Evolutionary conservation across 2,888 invertebrate species (phyloP).

Genomic region (Mythimna lalbum): DNA sequence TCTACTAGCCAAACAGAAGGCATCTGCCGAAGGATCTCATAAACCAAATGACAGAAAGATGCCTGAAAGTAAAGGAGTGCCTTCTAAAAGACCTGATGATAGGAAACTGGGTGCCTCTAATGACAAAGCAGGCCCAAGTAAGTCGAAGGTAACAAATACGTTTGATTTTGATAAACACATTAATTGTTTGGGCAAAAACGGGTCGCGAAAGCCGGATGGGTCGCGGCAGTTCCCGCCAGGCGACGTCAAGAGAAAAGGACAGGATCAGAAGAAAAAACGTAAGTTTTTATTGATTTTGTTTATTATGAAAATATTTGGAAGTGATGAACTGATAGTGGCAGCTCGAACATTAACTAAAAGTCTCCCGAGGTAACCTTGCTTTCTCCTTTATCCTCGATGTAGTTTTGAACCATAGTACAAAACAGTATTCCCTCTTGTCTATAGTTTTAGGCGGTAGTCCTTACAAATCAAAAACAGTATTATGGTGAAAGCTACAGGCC

Average conservation of each 20-base stretch:
- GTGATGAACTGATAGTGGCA: neutral
- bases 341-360: conserved; percentile 14
- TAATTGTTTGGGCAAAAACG: conserved; percentile 75
- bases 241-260: conserved; percentile 81
- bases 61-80: conserved; percentile 67
- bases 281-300: conserved; percentile 63
- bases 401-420: neutral
- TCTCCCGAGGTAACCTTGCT: conserved; percentile 18
- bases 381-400: no score
- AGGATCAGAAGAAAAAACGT: conserved; percentile 81
- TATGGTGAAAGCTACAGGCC: no score
- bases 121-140: conserved; percentile 77
- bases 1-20: conserved; percentile 71
- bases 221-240: conserved; percentile 89
- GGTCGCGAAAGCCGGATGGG: conserved; percentile 68
- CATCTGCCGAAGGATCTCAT: conserved; percentile 67
- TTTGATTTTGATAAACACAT: conserved; percentile 88
- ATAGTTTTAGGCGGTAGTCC: neutral
- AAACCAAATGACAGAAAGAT: conserved; percentile 71
- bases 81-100: conserved; percentile 76
- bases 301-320: neutral
- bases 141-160: conserved; percentile 74
- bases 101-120: conserved; percentile 63
- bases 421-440: neutral
- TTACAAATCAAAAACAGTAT: no score